A percentile compares a stretch with the other conserved stretches of the same genome.
Conservation (phyloP, 2,797 vertebrate species). For the Leptoclinus maculatus region DNA sequence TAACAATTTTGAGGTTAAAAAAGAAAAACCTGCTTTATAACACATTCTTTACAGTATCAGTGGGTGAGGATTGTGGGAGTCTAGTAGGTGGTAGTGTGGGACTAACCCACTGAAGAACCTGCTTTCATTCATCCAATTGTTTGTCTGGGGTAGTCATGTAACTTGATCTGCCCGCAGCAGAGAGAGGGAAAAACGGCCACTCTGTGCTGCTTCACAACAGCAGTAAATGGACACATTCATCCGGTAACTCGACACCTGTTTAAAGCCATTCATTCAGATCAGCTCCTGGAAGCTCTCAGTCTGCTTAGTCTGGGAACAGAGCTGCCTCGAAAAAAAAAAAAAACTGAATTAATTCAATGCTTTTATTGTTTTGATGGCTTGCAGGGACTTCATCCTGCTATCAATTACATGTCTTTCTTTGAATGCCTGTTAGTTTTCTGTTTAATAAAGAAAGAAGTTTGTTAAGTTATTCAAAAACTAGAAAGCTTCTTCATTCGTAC, state of each 20-base stretch:
- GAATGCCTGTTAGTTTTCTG: not conserved
- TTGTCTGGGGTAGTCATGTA: conserved; percentile 36
- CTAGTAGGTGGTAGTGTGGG: not conserved
- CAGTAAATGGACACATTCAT: conserved; percentile 45
- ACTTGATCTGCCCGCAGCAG: conserved; percentile 44
- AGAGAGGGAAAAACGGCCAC: conserved; percentile 12
- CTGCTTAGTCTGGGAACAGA: conserved; percentile 20
- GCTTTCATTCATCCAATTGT: conserved; percentile 44
- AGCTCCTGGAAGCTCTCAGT: conserved; percentile 17
- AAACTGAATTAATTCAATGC: not conserved
- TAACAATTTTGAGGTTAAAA: not conserved
- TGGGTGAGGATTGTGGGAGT: not conserved
- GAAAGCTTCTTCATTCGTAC: not conserved
- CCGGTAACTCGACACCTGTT: conserved; percentile 43
- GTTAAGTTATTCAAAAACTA: not conserved
- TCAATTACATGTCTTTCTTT: not conserved
- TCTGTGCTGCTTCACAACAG: conserved; percentile 35
- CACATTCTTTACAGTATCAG: not conserved
- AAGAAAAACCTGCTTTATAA: not conserved
- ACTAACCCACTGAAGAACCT: not conserved
- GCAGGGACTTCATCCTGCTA: not conserved
- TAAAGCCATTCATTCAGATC: conserved; percentile 35
- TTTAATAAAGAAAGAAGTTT: not conserved
- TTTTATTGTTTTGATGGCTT: not conserved
- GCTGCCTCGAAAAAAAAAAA: not conserved